Evolutionary conservation across 2,113 vertebrate genomes (phyloP).

Genomic region (Brachypteracias leptosomus): DNA sequence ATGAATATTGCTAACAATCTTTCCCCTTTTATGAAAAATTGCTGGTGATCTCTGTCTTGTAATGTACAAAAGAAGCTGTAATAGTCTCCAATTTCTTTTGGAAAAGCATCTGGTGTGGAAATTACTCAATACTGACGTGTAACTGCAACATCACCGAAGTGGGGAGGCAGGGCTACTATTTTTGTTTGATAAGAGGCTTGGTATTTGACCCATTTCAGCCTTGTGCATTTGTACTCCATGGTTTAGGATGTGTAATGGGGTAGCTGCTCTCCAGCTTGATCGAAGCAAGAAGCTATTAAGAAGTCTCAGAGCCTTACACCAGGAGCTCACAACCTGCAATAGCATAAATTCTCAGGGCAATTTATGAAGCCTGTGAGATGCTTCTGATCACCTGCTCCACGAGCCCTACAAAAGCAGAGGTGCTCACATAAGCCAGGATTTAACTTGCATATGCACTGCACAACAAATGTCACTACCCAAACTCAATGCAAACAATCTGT

Average conservation of each 20-base stretch:
- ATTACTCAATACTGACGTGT: neutral
- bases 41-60: neutral
- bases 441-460: neutral
- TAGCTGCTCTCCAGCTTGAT: neutral
- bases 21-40: neutral
- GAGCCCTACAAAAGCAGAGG: neutral
- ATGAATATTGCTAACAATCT: neutral
- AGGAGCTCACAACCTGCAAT: neutral
- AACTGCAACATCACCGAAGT: neutral
- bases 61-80: neutral
- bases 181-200: neutral
- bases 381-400: neutral
- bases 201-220: neutral
- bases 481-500: neutral
- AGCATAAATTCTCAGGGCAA: neutral
- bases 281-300: neutral
- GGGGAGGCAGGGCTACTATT: neutral
- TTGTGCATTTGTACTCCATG: neutral
- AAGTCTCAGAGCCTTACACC: neutral
- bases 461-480: neutral
- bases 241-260: neutral
- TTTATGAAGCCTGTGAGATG: neutral
- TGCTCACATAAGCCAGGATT: neutral
- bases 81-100: neutral
- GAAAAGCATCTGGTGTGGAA: neutral